phyloP scores from a whole-genome alignment of 1,140 invertebrate genomes.

The Lasaia peninsularis region DNA sequence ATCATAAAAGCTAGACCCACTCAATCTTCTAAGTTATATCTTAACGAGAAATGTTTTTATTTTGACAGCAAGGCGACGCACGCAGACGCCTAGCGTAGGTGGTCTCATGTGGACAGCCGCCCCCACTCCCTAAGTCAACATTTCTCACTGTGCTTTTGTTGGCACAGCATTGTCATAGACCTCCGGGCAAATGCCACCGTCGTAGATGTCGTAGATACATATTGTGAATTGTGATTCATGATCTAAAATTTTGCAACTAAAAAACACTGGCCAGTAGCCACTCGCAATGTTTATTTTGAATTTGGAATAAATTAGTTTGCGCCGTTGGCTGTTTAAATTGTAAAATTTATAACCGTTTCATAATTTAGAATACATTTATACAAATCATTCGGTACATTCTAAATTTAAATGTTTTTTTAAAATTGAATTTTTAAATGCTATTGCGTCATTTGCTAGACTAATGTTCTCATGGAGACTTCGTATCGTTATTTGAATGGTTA shows the following conservation, averaged over 20 bases:
- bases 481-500: too few species aligned
- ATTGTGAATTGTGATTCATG: neutral
- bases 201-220: conserved; percentile 9
- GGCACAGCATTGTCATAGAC: conserved; percentile 43
- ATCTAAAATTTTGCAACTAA: conserved; percentile 4
- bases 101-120: conserved; percentile 34
- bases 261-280: conserved; percentile 5
- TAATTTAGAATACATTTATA: neutral
- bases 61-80: conserved; percentile 33
- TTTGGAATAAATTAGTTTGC: conserved; percentile 1
- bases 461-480: too few species aligned
- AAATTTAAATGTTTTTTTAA: conserved; percentile 2
- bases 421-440: neutral
- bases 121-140: conserved; percentile 45
- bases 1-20: conserved; percentile 28
- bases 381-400: neutral
- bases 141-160: conserved; percentile 48
- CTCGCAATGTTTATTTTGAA: neutral
- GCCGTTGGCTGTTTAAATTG: neutral
- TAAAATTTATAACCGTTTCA: conserved; percentile 2
- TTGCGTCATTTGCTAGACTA: neutral
- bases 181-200: conserved; percentile 30
- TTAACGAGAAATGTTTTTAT: conserved; percentile 29
- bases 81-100: conserved; percentile 37
- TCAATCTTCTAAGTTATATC: conserved; percentile 31